Base-by-base conservation (phyloP, 2,113 vertebrate genomes). In the Marmota flaviventris region DNA sequence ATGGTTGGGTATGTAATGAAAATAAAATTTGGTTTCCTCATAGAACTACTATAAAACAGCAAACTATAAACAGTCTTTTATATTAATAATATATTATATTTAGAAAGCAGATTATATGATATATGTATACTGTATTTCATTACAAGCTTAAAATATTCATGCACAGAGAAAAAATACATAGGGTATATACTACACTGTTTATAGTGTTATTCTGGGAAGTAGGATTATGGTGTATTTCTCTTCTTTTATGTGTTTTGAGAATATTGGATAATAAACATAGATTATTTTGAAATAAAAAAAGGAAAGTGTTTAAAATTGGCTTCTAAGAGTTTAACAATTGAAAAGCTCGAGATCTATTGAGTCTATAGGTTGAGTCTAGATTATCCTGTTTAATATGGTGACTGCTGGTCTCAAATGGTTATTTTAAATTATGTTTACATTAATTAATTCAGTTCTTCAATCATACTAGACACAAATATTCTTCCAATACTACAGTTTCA, bases 141-240 rank as follows among this genome's bases (percentile, higher is more conserved):
- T 96, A 73, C 83, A 70, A 79, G 89, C 79, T 95, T 98, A 95
- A 96, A 98, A 96, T 97, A 94, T 97, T 96, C 87, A 86, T 95
- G 90, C 53, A 70, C 58, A 79, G 81, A 87, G 27, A 70, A 89
- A 85, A 61, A 61, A 32, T 34, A 51, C 56, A 89, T 45, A 87
- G 65, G 25, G 32, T n/a, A 51, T 86, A 94, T 67, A 56, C 95
- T 85, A 92, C 67, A 73, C 79, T 77, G 45, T 56, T 93, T 77
- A 92, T 27, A 79, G 63, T 56, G 14, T 75, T 87, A 84, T 86
- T 94, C 70, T 79, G 51, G 86, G 89, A 97, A 95, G 79, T 58
- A 8, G 32, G 34, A 83, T 93, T 76, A 75, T 93, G 51, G 16
- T 89, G 5, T 78, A 75, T 92, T 93, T 77, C 32, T 92, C 79